phyloP scores from a whole-genome alignment of 2,113 vertebrate genomes.

The Nerophis ophidion region DNA sequence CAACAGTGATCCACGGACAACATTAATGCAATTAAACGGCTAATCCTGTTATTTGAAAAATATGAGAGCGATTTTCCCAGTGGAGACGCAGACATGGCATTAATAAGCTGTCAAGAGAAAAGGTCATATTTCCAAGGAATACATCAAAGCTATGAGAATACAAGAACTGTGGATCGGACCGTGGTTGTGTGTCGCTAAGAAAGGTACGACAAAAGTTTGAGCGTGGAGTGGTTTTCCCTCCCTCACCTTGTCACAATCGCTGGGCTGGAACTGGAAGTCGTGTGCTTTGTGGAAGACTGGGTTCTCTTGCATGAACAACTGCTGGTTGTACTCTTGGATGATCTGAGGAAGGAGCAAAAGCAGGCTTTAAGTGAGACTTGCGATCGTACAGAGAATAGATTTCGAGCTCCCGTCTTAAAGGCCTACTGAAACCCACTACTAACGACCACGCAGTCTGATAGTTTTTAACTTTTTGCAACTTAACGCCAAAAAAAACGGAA shows the following conservation, averaged over 20 bases:
- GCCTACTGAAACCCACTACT: too few relatives aligned
- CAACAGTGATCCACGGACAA: conserved; percentile 13
- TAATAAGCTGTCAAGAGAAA: neutral
- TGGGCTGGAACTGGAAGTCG: conserved; percentile 95
- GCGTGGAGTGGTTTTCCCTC: neutral
- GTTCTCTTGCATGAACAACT: conserved; percentile 94
- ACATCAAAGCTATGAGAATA: conserved; percentile 1
- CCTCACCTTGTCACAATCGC: conserved; percentile 90
- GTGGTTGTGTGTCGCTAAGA: conserved; percentile 1
- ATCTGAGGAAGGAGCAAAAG: conserved; percentile 69
- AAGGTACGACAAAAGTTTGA: neutral
- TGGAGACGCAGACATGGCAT: conserved; percentile 11
- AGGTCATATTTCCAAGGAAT: conserved; percentile 8
- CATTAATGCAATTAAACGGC: neutral
- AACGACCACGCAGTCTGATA: too few relatives aligned
- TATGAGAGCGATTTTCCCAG: conserved; percentile 30
- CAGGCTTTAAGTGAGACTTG: neutral
- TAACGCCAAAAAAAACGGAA: too few relatives aligned
- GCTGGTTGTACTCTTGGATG: conserved; percentile 91
- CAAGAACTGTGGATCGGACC: conserved; percentile 4
- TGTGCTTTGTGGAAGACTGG: conserved; percentile 88
- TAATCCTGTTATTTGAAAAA: conserved; percentile 12
- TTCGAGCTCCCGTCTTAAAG: too few relatives aligned
- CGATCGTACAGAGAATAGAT: too few relatives aligned
- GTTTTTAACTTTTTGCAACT: too few relatives aligned